Base-by-base conservation (phyloP, 2,797 vertebrate species). In the Brotula barbata region DNA sequence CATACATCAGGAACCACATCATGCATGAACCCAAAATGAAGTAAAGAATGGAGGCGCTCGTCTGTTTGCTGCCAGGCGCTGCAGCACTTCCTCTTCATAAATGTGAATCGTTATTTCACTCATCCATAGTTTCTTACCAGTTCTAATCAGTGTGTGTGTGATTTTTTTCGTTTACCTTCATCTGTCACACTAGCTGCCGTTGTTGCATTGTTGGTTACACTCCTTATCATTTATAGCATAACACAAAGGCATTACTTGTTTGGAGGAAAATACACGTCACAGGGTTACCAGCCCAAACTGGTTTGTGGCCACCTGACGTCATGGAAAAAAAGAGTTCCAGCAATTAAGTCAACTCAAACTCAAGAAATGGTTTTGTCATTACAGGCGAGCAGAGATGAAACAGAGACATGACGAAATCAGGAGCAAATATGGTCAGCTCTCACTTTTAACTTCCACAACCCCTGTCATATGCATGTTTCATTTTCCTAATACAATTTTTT, bases 381-480 rank as follows among this genome's bases (percentile, higher is more conserved):
- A 54, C 77, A 98, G 97, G 91, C 92, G 92, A 81, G 82, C 90
- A 3, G 95, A 98, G 80, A 96, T 98, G 95, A 96, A 92, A 64
- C 81, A 88, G 17, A 92, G 95, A 66, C 97, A 98, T 0, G 94
- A 97, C 1, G 96, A 98, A 77, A 96, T 99, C 77, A 92, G 96
- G 63, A 93, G 90, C 28, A 98, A 99, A 93, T 99, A 98, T 0
- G 97, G 96, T 98, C 86, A 89, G 85, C 16, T 21, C 16, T 9
- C 13, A 8, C 6, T 28, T 22, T 37, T 36, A 4, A 6, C 25
- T 28, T 7, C 3, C 25, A 28, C 25, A 28, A 28, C 25, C 3
- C 25, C 25, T 7, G 7, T n/a, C 25, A 28, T 7, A 28, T 7
- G 25, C 25, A 28, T 28, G 7, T 11, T 16, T 44, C 21, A 1